Conservation (phyloP, 1,140 invertebrate genomes). For the Parasteatoda tepidariorum region DNA sequence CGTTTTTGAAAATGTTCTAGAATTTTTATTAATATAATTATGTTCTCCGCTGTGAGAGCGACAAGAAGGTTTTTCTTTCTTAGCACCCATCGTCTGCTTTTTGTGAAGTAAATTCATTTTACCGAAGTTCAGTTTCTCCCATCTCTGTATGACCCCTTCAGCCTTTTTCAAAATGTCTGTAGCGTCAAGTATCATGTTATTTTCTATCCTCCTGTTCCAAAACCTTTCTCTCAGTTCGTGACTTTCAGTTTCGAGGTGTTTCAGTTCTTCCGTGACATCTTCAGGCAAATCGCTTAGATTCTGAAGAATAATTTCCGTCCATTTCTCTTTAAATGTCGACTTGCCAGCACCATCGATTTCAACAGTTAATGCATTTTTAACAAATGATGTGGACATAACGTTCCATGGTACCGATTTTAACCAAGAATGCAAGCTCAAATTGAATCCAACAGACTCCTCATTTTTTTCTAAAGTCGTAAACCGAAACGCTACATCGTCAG, state of each 20-base stretch:
- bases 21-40: too few species aligned
- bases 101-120: too few species aligned
- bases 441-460: not conserved
- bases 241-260: not conserved
- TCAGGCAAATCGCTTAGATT: not conserved
- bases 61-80: too few species aligned
- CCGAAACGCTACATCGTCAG: not conserved
- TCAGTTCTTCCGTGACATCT: not conserved
- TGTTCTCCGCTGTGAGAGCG: too few species aligned
- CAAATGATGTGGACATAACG: not conserved
- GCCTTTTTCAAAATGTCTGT: conserved; percentile 15
- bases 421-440: conserved; percentile 16
- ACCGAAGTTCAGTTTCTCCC: not conserved
- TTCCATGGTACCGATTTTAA: not conserved
- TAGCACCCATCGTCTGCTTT: too few species aligned
- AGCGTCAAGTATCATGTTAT: conserved; percentile 14
- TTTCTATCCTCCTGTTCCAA: conserved; percentile 15
- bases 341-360: not conserved
- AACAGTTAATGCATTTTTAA: not conserved
- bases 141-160: conserved; percentile 18
- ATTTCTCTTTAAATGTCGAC: not conserved
- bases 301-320: conserved; percentile 23
- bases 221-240: not conserved
- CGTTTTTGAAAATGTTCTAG: too few species aligned
- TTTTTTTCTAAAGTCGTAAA: not conserved